A percentile compares a stretch with the other conserved stretches of the same genome.
Conservation (phyloP, 2,797 vertebrate genomes). For the Acrocephalus scirpaceus region DNA sequence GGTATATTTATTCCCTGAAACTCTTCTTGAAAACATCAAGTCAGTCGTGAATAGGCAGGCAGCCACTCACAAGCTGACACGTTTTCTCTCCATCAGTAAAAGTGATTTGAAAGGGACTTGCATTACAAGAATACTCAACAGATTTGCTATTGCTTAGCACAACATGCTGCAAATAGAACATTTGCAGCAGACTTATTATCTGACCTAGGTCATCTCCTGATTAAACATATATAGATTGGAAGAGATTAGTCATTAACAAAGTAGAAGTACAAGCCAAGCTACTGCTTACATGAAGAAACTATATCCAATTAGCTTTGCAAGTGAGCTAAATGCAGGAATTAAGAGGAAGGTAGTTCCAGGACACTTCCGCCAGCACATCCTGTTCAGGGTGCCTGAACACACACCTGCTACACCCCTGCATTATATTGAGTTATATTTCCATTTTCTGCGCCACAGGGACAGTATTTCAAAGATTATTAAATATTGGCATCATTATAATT, state of each 20-base stretch:
- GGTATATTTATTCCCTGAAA: neutral
- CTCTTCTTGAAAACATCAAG: neutral
- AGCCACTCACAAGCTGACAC: neutral
- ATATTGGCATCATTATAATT: neutral
- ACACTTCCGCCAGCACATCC: slow-evolving; percentile 23
- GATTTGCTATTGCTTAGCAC: neutral
- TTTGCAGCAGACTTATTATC: slow-evolving; percentile 26
- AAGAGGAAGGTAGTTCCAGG: slow-evolving; percentile 54
- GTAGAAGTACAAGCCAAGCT: slow-evolving; percentile 7
- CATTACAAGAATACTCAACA: neutral
- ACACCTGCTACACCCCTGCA: neutral
- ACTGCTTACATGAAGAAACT: neutral
- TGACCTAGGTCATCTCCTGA: slow-evolving; percentile 40
- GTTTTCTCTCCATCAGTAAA: neutral
- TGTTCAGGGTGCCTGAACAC: neutral
- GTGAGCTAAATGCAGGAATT: slow-evolving; percentile 57
- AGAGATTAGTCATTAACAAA: slow-evolving; percentile 45
- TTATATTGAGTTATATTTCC: neutral
- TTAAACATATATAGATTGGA: slow-evolving; percentile 51
- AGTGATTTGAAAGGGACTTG: slow-evolving; percentile 12
- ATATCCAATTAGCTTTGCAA: slow-evolving; percentile 52
- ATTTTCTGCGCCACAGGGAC: neutral
- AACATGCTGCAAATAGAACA: slow-evolving; percentile 7
- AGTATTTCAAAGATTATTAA: neutral
- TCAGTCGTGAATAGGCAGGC: neutral